phyloP scores from a whole-genome alignment of 2,888 invertebrate species.

The Abrostola tripartita region DNA sequence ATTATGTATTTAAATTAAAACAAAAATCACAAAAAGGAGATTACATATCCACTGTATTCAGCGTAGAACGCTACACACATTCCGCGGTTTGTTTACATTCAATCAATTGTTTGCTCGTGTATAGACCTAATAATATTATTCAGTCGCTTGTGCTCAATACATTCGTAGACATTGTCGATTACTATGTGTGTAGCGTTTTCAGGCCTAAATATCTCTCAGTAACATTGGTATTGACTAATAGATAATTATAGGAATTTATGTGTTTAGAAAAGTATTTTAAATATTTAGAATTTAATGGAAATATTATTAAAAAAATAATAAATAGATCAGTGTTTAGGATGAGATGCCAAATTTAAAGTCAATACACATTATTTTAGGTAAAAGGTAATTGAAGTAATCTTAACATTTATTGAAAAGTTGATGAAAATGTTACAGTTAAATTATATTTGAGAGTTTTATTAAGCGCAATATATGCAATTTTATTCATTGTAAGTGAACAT shows the following conservation, averaged over 20 bases:
- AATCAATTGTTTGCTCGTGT: constrained; percentile 48
- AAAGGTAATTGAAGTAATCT: constrained; percentile 87
- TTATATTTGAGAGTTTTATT: constrained; percentile 89
- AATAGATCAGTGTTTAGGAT: constrained; percentile 88
- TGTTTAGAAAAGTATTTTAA: constrained; percentile 89
- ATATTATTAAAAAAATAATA: constrained; percentile 79
- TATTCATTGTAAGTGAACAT: constrained; percentile 87
- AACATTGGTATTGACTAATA: constrained; percentile 86
- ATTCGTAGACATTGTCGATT: constrained; percentile 58
- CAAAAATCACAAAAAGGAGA: constrained; percentile 79
- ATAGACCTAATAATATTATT: constrained; percentile 34
- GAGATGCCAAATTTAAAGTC: constrained; percentile 91
- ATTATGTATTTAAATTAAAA: constrained; percentile 69
- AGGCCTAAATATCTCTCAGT: constrained; percentile 85
- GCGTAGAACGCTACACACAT: constrained; percentile 82
- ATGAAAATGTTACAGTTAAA: constrained; percentile 88
- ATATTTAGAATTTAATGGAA: constrained; percentile 86
- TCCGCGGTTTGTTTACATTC: constrained; percentile 40
- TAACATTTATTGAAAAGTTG: constrained; percentile 87
- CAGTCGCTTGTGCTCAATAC: constrained; percentile 71
- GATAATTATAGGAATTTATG: constrained; percentile 87
- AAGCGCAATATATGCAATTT: constrained; percentile 87
- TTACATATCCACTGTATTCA: constrained; percentile 83
- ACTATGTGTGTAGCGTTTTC: constrained; percentile 82
- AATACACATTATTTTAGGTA: constrained; percentile 90